Percentiles rank a stretch among this genome's conserved stretches.
These are phyloP conservation scores for Cryptoprocta ferox DNA, from an alignment of 2,797 vertebrate species.

Conservation along the genomic window DNA sequence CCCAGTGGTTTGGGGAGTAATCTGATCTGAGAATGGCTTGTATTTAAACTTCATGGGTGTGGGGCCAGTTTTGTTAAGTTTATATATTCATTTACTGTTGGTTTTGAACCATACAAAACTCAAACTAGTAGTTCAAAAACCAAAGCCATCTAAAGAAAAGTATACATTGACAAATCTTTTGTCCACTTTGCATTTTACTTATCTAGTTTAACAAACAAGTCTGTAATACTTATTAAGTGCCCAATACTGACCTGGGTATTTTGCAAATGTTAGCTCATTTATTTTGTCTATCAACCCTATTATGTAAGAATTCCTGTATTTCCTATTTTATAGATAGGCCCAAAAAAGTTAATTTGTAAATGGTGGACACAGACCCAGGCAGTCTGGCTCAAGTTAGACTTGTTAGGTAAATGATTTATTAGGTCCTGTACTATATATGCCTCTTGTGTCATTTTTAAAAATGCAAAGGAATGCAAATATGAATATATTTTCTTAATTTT, in stretches of 20 bases:
- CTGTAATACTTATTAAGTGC: not conserved
- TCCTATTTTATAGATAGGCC: not conserved
- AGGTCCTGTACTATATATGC: not conserved
- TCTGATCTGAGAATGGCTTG: not conserved
- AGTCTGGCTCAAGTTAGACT: not conserved
- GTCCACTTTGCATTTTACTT: not conserved
- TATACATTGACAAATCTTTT: not conserved
- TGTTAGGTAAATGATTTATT: not conserved
- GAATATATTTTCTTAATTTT: conserved; percentile 4
- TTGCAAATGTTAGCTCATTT: not conserved
- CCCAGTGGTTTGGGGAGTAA: not conserved
- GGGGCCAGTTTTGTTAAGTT: not conserved
- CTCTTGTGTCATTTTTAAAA: not conserved
- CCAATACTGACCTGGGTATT: not conserved
- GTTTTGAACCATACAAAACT: not conserved
- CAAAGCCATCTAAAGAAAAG: not conserved
- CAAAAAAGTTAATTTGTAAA: not conserved
- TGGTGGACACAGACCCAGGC: not conserved
- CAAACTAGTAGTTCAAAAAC: not conserved
- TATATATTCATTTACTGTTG: not conserved
- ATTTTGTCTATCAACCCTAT: not conserved
- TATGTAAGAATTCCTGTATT: not conserved
- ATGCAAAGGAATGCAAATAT: not conserved
- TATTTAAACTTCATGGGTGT: not conserved
- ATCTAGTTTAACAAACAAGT: not conserved